Evolutionary conservation across 2,797 vertebrate genomes (phyloP), one percentile per base, ranked within the genome.

Genomic region (Strix occidentalis): DNA sequence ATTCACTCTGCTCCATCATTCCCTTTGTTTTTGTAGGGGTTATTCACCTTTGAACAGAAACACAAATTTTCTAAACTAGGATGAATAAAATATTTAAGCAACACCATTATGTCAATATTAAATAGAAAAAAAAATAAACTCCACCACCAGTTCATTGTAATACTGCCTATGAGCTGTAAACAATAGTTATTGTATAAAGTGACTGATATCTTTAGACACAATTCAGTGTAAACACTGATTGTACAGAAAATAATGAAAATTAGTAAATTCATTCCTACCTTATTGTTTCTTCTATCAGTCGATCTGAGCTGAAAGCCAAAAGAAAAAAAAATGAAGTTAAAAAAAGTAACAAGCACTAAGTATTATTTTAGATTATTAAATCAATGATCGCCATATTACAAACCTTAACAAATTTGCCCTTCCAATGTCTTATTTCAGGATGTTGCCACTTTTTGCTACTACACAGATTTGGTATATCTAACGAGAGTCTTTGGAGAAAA

Each of bases 251-350:
- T 51, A 87, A 97, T 84, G 64, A 79, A 46, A 66, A 65, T 28
- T 58, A 61, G 4, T 13, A 61, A 84, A 41, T 50, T 65, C 51
- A 84, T 71, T 61, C 98, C 98, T 98, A 99, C 99, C 99, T 99
- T 99, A 99, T 99, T 96, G 99, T 99, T 97, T 99, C 99, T 97
- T 99, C 99, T 98, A 99, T 99, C 97, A 99, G 98, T 93, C 99
- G 98, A 98, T 99, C 99, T 41, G 99, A 99, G 97, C 99, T 99
- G 97, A 54, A 98, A 98, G 91, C 37, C 90, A 97, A 95, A 91
- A 84, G 24, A 53, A 91, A 65, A 58, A 48, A 46, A 70, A 66
- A 19, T 0, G 3, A 70, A 51, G 74, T 97, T 84, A 94, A 84
- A 90, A 90, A 89, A 74, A 63, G 53, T 13, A 91, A 84, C 35